Percentiles rank a stretch among this genome's conserved stretches.
phyloP scores from a whole-genome alignment of 2,888 invertebrate species.

The Galerucella calmariensis region DNA sequence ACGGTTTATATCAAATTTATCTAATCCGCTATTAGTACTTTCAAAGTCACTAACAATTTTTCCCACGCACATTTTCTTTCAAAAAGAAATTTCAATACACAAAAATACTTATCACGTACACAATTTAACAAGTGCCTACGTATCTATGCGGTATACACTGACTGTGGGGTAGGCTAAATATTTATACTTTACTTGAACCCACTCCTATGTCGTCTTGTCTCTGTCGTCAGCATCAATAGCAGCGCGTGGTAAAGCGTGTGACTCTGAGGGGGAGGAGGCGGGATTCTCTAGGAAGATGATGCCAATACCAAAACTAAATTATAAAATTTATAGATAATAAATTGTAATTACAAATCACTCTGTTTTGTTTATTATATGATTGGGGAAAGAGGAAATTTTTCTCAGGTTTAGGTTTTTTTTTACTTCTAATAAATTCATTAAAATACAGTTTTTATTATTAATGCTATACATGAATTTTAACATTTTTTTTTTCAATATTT shows the following conservation, averaged over 20 bases:
- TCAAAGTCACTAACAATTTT: slow-evolving; percentile 45
- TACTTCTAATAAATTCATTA: no score
- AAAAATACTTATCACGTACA: slow-evolving; percentile 10
- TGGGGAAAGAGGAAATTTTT: no score
- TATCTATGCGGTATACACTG: not conserved
- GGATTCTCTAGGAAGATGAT: slow-evolving; percentile 1
- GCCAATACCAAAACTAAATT: not conserved
- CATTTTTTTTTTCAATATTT: no score
- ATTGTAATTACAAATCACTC: no score
- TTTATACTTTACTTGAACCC: slow-evolving; percentile 24
- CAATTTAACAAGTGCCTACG: not conserved
- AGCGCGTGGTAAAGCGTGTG: slow-evolving; percentile 23
- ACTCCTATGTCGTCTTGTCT: slow-evolving; percentile 5
- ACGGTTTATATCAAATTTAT: not conserved
- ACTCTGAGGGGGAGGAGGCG: slow-evolving; percentile 7
- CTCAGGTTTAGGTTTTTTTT: no score
- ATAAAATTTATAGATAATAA: not conserved
- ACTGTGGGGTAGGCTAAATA: slow-evolving; percentile 16
- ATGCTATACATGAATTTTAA: no score
- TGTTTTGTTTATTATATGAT: no score
- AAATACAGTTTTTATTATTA: no score
- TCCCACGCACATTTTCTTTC: slow-evolving; percentile 52
- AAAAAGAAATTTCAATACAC: slow-evolving; percentile 4
- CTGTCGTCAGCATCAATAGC: slow-evolving; percentile 6
- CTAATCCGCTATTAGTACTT: slow-evolving; percentile 26